Conservation (phyloP, 2,888 invertebrate species). For the Anthrax anthrax region DNA sequence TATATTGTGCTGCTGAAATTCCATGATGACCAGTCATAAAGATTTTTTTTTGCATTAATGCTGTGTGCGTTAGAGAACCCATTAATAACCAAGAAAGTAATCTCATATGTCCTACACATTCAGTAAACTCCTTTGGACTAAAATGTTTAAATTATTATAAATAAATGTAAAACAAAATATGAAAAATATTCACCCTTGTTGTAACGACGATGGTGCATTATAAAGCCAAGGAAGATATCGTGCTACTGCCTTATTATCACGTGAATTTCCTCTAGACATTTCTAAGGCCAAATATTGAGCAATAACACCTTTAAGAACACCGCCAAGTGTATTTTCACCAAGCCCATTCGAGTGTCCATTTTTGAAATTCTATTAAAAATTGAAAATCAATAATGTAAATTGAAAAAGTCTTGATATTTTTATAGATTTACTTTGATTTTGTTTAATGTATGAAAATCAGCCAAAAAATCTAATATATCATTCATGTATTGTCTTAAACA, state of each 20-base stretch:
- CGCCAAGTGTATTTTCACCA: slow-evolving; percentile 92
- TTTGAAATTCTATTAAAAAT: slow-evolving; percentile 23
- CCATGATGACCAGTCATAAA: slow-evolving; percentile 1
- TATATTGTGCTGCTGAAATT: slow-evolving; percentile 12
- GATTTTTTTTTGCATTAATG: slow-evolving; percentile 35
- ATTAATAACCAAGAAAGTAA: slow-evolving; percentile 90
- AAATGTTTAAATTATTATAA: slow-evolving; percentile 11
- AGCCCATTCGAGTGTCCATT: slow-evolving; percentile 56
- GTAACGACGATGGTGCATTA: slow-evolving; percentile 61
- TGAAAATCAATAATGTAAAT: not conserved
- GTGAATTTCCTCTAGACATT: slow-evolving; percentile 72
- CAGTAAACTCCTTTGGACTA: slow-evolving; percentile 85
- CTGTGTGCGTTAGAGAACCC: slow-evolving; percentile 84
- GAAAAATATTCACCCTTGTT: slow-evolving; percentile 51
- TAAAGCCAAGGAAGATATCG: slow-evolving; percentile 84
- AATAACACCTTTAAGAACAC: slow-evolving; percentile 88
- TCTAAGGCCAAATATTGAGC: slow-evolving; percentile 89
- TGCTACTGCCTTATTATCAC: slow-evolving; percentile 68
- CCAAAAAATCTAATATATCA: slow-evolving; percentile 88
- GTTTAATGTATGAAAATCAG: slow-evolving; percentile 89
- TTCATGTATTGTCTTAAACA: slow-evolving; percentile 83
- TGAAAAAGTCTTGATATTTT: not conserved
- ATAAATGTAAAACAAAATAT: not conserved
- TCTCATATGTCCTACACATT: slow-evolving; percentile 88
- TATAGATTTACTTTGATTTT: slow-evolving; percentile 70